Evolutionary conservation across 23 tunicate species (phyloP), one percentile per base, ranked within the genome.

Genomic region (Ciona savignyi): DNA sequence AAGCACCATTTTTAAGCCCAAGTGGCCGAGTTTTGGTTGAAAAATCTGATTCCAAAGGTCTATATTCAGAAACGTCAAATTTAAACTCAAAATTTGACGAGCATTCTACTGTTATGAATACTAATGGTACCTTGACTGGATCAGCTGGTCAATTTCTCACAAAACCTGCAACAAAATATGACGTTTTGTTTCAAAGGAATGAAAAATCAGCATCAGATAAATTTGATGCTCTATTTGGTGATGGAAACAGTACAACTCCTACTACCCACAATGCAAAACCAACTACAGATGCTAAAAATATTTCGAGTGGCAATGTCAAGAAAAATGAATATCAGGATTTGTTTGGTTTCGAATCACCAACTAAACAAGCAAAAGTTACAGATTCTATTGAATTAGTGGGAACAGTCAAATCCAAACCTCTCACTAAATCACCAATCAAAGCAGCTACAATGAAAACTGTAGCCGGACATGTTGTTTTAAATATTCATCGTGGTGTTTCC

Each of bases 181-280:
- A 87, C 34, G 29, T 75, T 34, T 29, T 87, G 70, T 87, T 80
- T 34, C 63, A 87, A 76, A 71, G 70, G 65, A 87, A 80, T 69
- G 95, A 87, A 64, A 87, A 87, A 51, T 56, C 70, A 60, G 95
- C 95, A 1, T 87, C 95, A 29, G 95, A 80, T 71, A 87, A 87
- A 32, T 87, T 87, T 87, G 95, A 87, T 71, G 95, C 86, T 26
- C 32, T 87, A 3, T 87, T 87, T 77, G 80, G 85, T 2, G 95
- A 87, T 27, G 78, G 72, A 6, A 42, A 15, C 56, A 42, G 56
- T 15, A 15, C 56, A 42, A 42, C 9, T 15, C 9, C 9, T 6
- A 42, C 56, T 6, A 15, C 9, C 56, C 56, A 42, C 2, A 33
- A 3, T 6, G 4, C 20, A 0, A 29, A 2, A 11, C 1, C 56